phyloP scores from a whole-genome alignment of 30 jellyfish, hydroid and myxozoan genomes.

The Aurelia coerulea region DNA sequence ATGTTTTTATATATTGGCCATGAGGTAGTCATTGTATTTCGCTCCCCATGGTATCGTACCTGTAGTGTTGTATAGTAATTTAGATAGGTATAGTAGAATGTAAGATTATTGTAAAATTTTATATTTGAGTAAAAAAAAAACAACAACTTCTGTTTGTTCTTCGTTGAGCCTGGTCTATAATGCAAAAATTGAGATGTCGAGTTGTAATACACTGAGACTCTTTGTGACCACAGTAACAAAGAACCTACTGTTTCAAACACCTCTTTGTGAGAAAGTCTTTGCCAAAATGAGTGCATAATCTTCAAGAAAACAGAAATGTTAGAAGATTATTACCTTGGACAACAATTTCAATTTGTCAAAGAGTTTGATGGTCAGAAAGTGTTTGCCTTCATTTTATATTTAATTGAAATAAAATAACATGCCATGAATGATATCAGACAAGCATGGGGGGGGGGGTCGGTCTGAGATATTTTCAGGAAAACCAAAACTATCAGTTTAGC shows the following conservation, averaged over 20 bases:
- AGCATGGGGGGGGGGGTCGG: too few species aligned
- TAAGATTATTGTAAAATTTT: too few species aligned
- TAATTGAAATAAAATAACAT: background rate
- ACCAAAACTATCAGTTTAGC: too few species aligned
- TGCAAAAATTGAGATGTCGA: background rate
- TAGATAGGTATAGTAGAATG: too few species aligned
- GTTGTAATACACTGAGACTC: constrained; percentile 16
- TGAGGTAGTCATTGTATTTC: too few species aligned
- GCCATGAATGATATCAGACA: background rate
- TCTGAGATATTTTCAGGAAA: too few species aligned
- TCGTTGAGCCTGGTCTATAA: constrained; percentile 25
- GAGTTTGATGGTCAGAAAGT: background rate
- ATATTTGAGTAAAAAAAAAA: too few species aligned
- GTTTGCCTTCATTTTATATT: background rate
- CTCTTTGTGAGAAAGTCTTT: constrained; percentile 3
- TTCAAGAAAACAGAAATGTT: background rate
- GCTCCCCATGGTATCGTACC: too few species aligned
- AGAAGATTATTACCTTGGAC: constrained; percentile 15
- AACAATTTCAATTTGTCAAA: background rate
- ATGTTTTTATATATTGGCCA: too few species aligned
- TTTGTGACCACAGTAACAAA: constrained; percentile 25
- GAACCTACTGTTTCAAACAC: background rate
- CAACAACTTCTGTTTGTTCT: constrained; percentile 19
- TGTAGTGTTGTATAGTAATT: too few species aligned
- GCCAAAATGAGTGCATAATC: constrained; percentile 7